Conservation (phyloP, 2,888 invertebrate genomes). For the Litoditis marina region DNA sequence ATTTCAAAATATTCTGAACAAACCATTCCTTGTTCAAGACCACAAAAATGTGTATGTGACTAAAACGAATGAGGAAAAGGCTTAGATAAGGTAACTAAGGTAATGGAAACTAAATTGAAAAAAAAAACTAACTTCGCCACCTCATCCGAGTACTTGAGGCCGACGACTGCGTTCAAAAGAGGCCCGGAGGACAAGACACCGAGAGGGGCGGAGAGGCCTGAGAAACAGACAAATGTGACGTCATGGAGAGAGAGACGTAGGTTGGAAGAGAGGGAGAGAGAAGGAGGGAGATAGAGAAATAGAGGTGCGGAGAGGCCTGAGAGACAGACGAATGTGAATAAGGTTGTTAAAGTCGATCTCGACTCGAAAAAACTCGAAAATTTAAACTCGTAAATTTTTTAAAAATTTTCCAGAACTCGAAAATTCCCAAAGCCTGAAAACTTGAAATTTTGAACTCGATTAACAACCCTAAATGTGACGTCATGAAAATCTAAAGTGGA, state of each 20-base stretch:
- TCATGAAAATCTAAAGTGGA: background rate
- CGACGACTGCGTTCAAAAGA: conserved; percentile 15
- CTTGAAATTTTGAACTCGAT: too few relatives aligned
- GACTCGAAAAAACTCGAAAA: too few relatives aligned
- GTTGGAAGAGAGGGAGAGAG: background rate
- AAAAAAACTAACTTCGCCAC: conserved; percentile 2
- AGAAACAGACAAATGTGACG: background rate
- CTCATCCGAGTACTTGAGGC: conserved; percentile 7
- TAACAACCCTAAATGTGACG: too few relatives aligned
- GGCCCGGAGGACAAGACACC: conserved; percentile 16
- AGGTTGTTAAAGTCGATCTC: too few relatives aligned
- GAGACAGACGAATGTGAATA: background rate
- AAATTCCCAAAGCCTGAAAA: too few relatives aligned
- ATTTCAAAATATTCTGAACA: too few relatives aligned
- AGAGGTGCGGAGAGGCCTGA: conserved; percentile 14
- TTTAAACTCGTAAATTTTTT: too few relatives aligned
- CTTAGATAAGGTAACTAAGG: background rate
- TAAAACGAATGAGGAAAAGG: too few relatives aligned
- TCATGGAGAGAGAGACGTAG: background rate
- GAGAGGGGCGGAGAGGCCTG: conserved; percentile 15
- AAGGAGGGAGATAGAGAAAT: conserved; percentile 4
- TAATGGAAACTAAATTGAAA: background rate
- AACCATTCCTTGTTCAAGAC: too few relatives aligned
- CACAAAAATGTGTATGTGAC: too few relatives aligned
- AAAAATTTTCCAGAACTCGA: too few relatives aligned